Base-by-base conservation (phyloP, 2,888 invertebrate species). In the Nowickia ferox region DNA sequence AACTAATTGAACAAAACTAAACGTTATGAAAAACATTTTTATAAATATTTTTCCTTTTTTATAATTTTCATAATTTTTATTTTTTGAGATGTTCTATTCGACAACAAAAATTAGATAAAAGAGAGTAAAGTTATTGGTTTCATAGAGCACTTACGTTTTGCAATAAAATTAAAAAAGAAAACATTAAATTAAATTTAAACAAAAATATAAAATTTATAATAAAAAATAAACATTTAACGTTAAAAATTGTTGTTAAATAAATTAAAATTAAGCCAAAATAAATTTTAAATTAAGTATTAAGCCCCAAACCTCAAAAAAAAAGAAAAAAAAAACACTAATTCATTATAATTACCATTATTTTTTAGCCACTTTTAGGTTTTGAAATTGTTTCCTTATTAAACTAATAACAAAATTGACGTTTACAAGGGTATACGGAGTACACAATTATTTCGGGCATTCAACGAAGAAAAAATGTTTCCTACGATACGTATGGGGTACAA, bases 91-190 rank as follows among this genome's bases (percentile, higher is more conserved):
- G 77, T 75, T 78, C 10, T 65, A 68, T 76, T 76, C n/a, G 22
- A 61, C 30, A 87, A 78, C 19, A 72, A 53, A 80, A 74, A 66
- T 69, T 48, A 76, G 44, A 74, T 74, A 68, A 84, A 85, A 87
- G 89, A 89, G 89, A 89, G 89, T 89, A 90, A 89, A 90, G 89
- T 92, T 93, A 92, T 93, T 93, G 92, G 92, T 92, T 92, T 92
- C 92, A 92, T 92, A 92, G 92, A 91, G 92, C 92, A 92, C 92
- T 92, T 92, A 93, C 92, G 90, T 92, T 92, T 92, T 91, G 91
- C 91, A 91, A 87, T 83, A 87, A 87, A 88, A 81, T 80, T 57
- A 48, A 76, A 84, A 75, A 72, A 74, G 78, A 74, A 66, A 69
- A 68, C 69, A 55, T 66, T 51, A 72, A 74, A 77, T 57, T 15